Conservation (phyloP, 2,113 vertebrate genomes). For the Cygnus buccinator region DNA sequence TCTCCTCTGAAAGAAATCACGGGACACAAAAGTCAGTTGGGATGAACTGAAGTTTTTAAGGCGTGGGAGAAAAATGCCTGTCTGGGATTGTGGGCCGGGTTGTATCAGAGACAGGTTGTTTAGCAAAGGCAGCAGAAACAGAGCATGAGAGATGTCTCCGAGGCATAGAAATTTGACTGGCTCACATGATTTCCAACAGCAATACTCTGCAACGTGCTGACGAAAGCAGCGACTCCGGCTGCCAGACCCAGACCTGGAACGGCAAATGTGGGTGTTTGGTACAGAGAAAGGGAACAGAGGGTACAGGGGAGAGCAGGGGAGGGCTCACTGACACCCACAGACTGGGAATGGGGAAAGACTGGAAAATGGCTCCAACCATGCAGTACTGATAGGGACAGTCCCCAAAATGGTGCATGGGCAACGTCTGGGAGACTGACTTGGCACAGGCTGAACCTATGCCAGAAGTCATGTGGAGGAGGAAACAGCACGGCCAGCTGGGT, state of each 20-base stretch:
- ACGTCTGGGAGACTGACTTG: not conserved
- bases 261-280: not conserved
- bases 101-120: not conserved
- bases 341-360: not conserved
- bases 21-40: not conserved
- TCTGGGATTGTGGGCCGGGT: not conserved
- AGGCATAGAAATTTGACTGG: not conserved
- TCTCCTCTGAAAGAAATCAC: not conserved
- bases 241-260: not conserved
- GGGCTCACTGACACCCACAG: not conserved
- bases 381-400: not conserved
- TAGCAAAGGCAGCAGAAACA: not conserved
- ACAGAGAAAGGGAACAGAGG: not conserved
- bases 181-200: not conserved
- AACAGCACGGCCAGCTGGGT: not conserved
- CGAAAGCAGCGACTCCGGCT: not conserved
- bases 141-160: not conserved
- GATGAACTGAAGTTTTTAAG: not conserved
- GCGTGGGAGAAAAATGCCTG: not conserved
- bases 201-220: rapidly evolving
- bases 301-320: not conserved
- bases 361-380: not conserved
- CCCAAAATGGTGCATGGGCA: not conserved
- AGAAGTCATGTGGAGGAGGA: rapidly evolving
- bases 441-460: not conserved